Evolutionary conservation across 2,113 vertebrate genomes (phyloP), one percentile per base, ranked within the genome.

Genomic region (Arizona elegans): DNA sequence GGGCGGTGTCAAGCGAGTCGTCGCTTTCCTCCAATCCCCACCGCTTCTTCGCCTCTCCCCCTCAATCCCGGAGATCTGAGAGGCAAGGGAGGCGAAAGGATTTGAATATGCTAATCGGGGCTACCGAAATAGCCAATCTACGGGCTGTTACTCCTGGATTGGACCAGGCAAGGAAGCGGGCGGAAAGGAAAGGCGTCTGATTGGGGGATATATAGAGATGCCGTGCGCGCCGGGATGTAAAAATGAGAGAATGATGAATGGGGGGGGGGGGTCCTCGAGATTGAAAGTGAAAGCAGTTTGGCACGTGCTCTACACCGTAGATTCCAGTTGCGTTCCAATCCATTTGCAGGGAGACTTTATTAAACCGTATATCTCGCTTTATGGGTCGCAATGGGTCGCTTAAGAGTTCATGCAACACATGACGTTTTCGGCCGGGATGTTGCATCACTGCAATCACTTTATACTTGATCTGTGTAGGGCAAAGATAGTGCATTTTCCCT

Each of bases 1-100:
- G 15, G n/a, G 0, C 21, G 4, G 1, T 1, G 12, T 11, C 0
- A 0, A 0, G 7, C 15, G 0, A 0, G 0, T 0, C 0, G 58
- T 0, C 0, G 2, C 0, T 0, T 0, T 81, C 26, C 11, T 2
- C 95, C 92, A 93, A 86, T 93, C 75, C 75, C 75, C 75, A 21
- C 47, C 0, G 54, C 13, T 50, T 50, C 26, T 52, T 52, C 26
- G 19, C 12, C 47, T 54, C 38, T 7, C 38, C 1, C 5, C 58
- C 23, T 47, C 13, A 43, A 12, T 19, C 59, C 4, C 6, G 2
- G 47, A 29, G 11, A 2, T 26, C 24, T 23, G 56, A 15, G 6
- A 3, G 23, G 54, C 23, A 24, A 19, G 5, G 38, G 1, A 5
- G 3, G 7, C 9, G 47, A 9, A 1, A 21, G 1, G 4, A 19